Evolutionary conservation across 2,113 vertebrate species (phyloP), one percentile per base, ranked within the genome.

Genomic region (Ibidorhyncha struthersii): DNA sequence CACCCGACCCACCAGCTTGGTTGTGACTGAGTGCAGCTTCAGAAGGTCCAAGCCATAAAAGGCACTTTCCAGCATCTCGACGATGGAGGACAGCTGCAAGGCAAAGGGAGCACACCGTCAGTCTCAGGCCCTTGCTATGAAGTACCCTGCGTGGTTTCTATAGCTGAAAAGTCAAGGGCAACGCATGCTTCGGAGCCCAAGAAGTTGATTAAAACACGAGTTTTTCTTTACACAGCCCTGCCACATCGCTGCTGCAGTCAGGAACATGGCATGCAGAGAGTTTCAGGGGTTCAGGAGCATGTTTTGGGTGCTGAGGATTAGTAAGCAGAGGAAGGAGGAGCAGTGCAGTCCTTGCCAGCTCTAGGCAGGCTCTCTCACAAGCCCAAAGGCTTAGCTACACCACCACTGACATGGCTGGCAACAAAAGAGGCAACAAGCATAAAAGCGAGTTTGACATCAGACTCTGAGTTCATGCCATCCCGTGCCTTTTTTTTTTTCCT

Each of bases 31-130:
- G 89, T 99, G 99, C 76, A 99, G 97, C 95, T 99, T 99, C 89
- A 99, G 95, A 30, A 99, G 98, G 97, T 99, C 99, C 95, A 99
- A 98, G 56, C 99, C 99, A 52, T 99, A 99, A 92, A 99, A 99
- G 32, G 99, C 99, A 14, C 98, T 99, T 98, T 99, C 99, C 95
- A 99, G 98, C 98, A 99, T 98, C 96, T 99, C 99, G 0, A 99
- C 97, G n/a, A 99, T 97, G 43, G 98, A 98, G 79, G 99, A 98
- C 25, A 99, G 95, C 99, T 99, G 94, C 23, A 98, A 96, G 82
- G 66, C 90, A 97, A 97, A 74, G 71, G 49, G 32, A 74, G 47
- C 20, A 12, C 14, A 43, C 4, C 2, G 12, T 97, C 72, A 91
- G 82, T 26, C 38, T 32, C 8, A n/a, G 80, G 30, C 45, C 32